Evolutionary conservation across 2,888 invertebrate species (phyloP).

Genomic region (Drosophila falleni): DNA sequence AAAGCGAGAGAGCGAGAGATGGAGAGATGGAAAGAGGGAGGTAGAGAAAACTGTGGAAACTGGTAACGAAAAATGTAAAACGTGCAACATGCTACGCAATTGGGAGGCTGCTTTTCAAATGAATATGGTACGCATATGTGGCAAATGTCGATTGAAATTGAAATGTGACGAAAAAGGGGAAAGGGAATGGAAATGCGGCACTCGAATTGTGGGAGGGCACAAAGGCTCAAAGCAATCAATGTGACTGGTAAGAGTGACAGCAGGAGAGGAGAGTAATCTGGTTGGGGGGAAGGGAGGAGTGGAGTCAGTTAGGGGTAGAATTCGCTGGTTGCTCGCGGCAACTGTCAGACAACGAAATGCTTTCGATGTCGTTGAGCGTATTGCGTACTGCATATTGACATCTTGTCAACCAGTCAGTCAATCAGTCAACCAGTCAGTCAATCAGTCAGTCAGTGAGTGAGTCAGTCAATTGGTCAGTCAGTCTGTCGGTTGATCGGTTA

Average conservation of each 20-base stretch:
- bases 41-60: background rate
- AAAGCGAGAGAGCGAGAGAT: background rate
- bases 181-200: background rate
- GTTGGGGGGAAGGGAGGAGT: background rate
- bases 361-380: slow-evolving; percentile 22
- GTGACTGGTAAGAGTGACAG: slow-evolving; percentile 5
- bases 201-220: slow-evolving; percentile 16
- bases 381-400: slow-evolving; percentile 45
- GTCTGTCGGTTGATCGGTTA: slow-evolving; percentile 25
- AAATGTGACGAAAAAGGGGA: slow-evolving; percentile 33
- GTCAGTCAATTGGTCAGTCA: slow-evolving; percentile 29
- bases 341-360: slow-evolving; percentile 49
- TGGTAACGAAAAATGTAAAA: slow-evolving; percentile 66
- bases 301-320: background rate
- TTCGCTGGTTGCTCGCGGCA: slow-evolving; percentile 11
- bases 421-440: slow-evolving; percentile 29
- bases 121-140: slow-evolving; percentile 30
- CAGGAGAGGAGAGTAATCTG: background rate
- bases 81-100: slow-evolving; percentile 68
- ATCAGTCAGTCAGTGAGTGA: slow-evolving; percentile 39
- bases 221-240: slow-evolving; percentile 60
- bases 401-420: slow-evolving; percentile 41
- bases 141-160: slow-evolving; percentile 47
- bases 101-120: slow-evolving; percentile 32
- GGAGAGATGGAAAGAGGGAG: background rate